Conservation (phyloP, 2,888 invertebrate species). For the Ecdyonurus torrentis region DNA sequence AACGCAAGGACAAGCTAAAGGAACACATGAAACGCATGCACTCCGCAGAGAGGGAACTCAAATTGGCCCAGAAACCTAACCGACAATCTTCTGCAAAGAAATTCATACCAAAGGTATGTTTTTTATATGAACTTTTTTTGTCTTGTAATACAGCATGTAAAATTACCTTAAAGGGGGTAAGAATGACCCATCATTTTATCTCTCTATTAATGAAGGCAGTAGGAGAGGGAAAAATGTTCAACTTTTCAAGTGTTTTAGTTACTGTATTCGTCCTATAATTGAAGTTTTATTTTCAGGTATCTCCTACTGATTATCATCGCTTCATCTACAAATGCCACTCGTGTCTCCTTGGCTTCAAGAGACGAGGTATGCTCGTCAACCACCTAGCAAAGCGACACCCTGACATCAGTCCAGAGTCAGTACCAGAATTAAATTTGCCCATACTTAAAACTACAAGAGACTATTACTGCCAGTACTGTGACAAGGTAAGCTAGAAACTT, state of each 20-base stretch:
- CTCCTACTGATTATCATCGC: constrained; percentile 47
- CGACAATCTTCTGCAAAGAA: constrained; percentile 26
- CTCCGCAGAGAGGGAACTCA: constrained; percentile 28
- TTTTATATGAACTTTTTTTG: not conserved
- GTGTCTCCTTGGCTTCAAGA: constrained; percentile 59
- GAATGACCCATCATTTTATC: not conserved
- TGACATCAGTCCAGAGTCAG: constrained; percentile 41
- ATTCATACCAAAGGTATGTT: constrained; percentile 36
- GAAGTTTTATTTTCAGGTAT: constrained; percentile 24
- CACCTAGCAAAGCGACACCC: constrained; percentile 66
- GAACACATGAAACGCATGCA: constrained; percentile 56
- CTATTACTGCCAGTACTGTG: constrained; percentile 73
- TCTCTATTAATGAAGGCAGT: not conserved
- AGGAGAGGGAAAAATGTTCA: not conserved
- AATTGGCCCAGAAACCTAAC: constrained; percentile 18
- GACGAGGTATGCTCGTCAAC: constrained; percentile 72
- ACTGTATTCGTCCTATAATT: too few species aligned
- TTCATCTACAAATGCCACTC: constrained; percentile 61
- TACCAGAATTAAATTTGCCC: constrained; percentile 58
- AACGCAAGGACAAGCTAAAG: constrained; percentile 54
- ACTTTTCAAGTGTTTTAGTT: too few species aligned
- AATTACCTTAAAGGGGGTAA: not conserved
- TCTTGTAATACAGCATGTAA: not conserved
- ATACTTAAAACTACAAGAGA: constrained; percentile 58
- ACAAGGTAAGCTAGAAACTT: constrained; percentile 44